These are phyloP conservation scores for Euleptes europaea DNA, from an alignment of 2,113 vertebrate genomes.

Conservation along the genomic window DNA sequence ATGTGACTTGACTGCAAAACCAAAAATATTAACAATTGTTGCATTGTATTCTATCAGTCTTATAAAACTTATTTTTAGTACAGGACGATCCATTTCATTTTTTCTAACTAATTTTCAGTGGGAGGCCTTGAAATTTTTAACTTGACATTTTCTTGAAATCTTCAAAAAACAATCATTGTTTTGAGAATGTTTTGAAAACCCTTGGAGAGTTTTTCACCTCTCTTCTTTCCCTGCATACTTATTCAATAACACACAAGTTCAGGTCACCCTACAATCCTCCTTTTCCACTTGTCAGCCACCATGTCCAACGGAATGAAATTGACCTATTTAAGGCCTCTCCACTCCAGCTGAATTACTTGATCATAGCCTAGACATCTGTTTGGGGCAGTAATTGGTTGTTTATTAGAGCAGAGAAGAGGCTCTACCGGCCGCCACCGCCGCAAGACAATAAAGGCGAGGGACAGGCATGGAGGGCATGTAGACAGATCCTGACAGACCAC, in stretches of 20 bases:
- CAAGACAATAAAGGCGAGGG: constrained; percentile 78
- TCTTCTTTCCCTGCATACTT: constrained; percentile 49
- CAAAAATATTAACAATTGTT: too few relatives aligned
- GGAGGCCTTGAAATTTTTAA: not conserved
- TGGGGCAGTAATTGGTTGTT: constrained; percentile 87
- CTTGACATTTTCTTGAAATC: fast-evolving
- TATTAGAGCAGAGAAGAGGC: constrained; percentile 77
- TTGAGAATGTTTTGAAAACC: constrained; percentile 22
- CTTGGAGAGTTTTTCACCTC: constrained; percentile 45
- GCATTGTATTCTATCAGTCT: not conserved
- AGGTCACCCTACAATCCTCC: constrained; percentile 67
- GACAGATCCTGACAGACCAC: constrained; percentile 72
- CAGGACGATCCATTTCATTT: not conserved
- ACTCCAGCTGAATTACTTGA: constrained; percentile 86
- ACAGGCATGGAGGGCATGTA: constrained; percentile 73
- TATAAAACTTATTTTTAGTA: not conserved
- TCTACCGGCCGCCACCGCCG: constrained; percentile 60
- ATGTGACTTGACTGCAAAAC: too few relatives aligned
- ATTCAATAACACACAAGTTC: constrained; percentile 67
- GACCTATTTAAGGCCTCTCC: constrained; percentile 84
- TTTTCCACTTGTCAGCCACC: constrained; percentile 76
- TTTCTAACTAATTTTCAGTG: not conserved
- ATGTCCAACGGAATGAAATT: constrained; percentile 88
- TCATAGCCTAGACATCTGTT: constrained; percentile 87
- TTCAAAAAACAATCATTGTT: constrained; percentile 35